Conservation (phyloP, 1,140 invertebrate genomes). For the Notospermus geniculatus region DNA sequence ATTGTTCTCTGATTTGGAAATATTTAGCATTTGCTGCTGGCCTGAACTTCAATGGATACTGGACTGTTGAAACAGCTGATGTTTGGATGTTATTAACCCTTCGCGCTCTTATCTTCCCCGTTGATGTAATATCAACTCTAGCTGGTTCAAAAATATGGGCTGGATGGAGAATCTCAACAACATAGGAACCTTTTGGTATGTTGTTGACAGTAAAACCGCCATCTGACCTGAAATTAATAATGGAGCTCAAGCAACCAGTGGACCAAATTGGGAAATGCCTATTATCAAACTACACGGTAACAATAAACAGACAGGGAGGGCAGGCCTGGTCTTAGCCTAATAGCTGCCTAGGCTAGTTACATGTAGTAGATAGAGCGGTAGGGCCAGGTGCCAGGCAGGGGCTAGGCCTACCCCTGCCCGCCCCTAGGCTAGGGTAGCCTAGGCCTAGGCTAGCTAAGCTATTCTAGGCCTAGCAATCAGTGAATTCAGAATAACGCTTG, state of each 20-base stretch:
- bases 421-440: too few relatives aligned
- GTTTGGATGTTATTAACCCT: constrained; percentile 94
- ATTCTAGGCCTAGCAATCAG: too few relatives aligned
- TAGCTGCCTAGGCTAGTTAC: too few relatives aligned
- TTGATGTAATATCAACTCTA: constrained; percentile 51
- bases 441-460: too few relatives aligned
- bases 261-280: too few relatives aligned
- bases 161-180: constrained; percentile 89
- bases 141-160: constrained; percentile 70
- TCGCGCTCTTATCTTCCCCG: constrained; percentile 89
- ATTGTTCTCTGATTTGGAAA: constrained; percentile 90
- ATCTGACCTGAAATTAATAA: constrained; percentile 62
- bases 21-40: constrained; percentile 78
- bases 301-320: neutral
- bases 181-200: constrained; percentile 89
- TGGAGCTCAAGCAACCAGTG: constrained; percentile 13
- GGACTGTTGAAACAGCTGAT: constrained; percentile 65
- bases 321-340: neutral
- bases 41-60: constrained; percentile 88
- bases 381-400: too few relatives aligned
- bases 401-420: too few relatives aligned
- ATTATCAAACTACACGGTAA: too few relatives aligned
- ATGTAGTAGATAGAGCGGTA: too few relatives aligned
- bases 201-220: constrained; percentile 89
- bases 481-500: too few relatives aligned